Percentiles rank a stretch among this genome's conserved stretches.
phyloP scores from a whole-genome alignment of 2,888 invertebrate species.

The Protophormia terraenovae region DNA sequence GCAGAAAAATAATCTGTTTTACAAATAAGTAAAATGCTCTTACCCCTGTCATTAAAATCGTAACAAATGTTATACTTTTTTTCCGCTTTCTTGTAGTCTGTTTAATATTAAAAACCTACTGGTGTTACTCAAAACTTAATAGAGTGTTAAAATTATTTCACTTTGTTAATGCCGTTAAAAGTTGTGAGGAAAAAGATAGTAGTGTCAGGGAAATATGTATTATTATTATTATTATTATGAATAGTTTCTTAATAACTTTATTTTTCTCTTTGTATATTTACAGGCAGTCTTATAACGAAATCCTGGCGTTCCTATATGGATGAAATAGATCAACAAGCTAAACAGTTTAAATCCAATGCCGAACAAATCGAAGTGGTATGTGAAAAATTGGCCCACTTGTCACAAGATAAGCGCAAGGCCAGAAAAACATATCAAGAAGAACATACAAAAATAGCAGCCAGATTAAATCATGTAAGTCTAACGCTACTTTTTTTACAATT shows the following conservation, averaged over 20 bases:
- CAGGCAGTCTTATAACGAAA: constrained; percentile 86
- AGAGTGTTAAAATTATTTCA: constrained; percentile 32
- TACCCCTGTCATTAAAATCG: constrained; percentile 3
- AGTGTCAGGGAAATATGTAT: background rate
- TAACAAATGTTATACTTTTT: background rate
- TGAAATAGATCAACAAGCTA: constrained; percentile 93
- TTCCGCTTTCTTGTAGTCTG: constrained; percentile 6
- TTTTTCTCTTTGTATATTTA: constrained; percentile 68
- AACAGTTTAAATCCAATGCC: constrained; percentile 91
- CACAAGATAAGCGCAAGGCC: constrained; percentile 93
- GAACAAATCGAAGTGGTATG: constrained; percentile 92
- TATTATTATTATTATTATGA: background rate
- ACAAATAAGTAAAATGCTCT: background rate
- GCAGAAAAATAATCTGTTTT: background rate
- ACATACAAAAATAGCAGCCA: constrained; percentile 90
- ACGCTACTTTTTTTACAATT: background rate
- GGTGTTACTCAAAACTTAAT: constrained; percentile 36
- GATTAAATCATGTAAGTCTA: constrained; percentile 89
- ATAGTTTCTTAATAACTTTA: background rate
- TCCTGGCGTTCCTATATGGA: constrained; percentile 94
- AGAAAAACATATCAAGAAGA: constrained; percentile 95
- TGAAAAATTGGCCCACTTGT: constrained; percentile 90
- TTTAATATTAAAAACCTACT: constrained; percentile 2
- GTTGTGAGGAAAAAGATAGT: background rate
- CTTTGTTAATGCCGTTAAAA: background rate